A percentile compares a stretch with the other conserved stretches of the same genome.
Evolutionary conservation across 2,888 invertebrate species (phyloP).

Genomic region (Luperina nickerlii): DNA sequence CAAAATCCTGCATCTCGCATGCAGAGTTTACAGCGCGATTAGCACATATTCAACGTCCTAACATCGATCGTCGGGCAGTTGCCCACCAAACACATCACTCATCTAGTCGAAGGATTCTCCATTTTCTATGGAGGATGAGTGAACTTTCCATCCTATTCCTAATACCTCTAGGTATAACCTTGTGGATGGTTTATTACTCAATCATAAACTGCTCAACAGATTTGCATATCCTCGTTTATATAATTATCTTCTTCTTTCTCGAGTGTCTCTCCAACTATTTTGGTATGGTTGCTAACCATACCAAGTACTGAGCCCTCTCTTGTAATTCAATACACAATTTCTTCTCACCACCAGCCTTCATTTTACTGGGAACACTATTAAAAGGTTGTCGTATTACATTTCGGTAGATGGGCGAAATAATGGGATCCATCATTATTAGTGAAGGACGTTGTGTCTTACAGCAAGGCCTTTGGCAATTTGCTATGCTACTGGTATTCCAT

Average conservation of each 20-base stretch:
- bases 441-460: background rate
- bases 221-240: background rate
- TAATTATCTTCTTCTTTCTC: background rate
- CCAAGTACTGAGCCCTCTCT: background rate
- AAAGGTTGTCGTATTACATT: constrained; percentile 27
- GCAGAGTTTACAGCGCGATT: background rate
- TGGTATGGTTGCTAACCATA: background rate
- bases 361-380: constrained; percentile 3
- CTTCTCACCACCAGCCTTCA: background rate
- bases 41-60: background rate
- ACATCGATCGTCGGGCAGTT: background rate
- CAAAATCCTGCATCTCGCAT: no score
- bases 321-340: constrained; percentile 5
- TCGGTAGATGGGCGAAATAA: constrained; percentile 13
- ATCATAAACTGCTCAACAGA: background rate
- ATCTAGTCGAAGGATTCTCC: background rate
- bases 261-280: background rate
- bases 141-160: background rate
- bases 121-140: background rate
- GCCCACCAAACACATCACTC: background rate
- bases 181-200: background rate
- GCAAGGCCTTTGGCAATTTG: background rate
- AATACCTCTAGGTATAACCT: background rate
- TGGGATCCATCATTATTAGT: constrained; percentile 13
- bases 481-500: background rate